phyloP scores from a whole-genome alignment of 2,888 invertebrate species.

The Eristalinus sepulchralis region DNA sequence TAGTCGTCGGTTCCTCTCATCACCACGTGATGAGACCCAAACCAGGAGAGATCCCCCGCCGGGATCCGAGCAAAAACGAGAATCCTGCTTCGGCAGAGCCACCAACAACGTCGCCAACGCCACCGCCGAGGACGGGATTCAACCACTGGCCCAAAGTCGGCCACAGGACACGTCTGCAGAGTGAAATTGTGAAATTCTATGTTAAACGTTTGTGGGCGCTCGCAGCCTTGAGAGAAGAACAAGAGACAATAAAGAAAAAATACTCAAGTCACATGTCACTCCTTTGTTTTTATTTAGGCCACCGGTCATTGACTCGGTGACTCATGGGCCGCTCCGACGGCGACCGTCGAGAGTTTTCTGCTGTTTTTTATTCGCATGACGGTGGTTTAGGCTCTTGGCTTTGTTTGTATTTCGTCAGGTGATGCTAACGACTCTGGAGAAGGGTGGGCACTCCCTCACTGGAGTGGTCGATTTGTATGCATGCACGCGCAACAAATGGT shows the following conservation, averaged over 20 bases:
- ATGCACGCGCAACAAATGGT: not conserved
- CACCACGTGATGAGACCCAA: not conserved
- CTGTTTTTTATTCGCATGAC: not conserved
- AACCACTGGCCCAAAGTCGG: not conserved
- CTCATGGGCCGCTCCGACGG: not conserved
- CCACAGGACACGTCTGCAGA: constrained; percentile 68
- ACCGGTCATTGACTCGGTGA: not conserved
- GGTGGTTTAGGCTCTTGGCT: not conserved
- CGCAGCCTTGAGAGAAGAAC: not conserved
- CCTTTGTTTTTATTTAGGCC: not conserved
- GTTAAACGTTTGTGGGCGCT: not conserved
- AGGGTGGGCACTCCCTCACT: not conserved
- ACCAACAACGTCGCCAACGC: not conserved
- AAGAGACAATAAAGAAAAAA: not conserved
- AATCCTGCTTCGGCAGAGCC: not conserved
- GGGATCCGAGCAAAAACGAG: not conserved
- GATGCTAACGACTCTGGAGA: not conserved
- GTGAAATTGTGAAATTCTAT: constrained; percentile 19
- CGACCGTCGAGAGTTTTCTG: not conserved
- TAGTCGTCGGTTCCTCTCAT: not conserved
- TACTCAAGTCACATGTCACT: not conserved
- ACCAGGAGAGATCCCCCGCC: not conserved
- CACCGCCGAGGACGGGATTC: not conserved
- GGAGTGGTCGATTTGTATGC: no score
- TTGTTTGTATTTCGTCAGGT: not conserved